Evolutionary conservation across 1,140 invertebrate genomes (phyloP).

Genomic region (Drosophila lini): DNA sequence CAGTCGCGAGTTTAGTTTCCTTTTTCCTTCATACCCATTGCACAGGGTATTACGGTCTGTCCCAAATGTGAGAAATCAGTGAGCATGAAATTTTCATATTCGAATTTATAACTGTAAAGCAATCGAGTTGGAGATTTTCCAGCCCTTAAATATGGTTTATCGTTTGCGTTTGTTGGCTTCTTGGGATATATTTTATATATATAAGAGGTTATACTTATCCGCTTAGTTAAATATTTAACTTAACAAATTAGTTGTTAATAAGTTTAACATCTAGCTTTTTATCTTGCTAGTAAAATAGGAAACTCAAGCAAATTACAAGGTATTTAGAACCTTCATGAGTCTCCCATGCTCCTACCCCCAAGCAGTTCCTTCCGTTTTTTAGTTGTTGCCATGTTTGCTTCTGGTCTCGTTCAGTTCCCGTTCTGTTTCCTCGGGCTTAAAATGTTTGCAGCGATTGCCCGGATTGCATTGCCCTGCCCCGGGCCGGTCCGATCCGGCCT

Average conservation of each 20-base stretch:
- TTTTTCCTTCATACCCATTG: conserved; percentile 9
- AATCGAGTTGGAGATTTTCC: background rate
- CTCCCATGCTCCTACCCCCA: conserved; percentile 6
- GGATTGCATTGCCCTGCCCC: conserved; percentile 29
- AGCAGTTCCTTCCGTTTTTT: conserved; percentile 36
- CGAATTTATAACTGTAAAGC: background rate
- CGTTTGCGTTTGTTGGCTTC: background rate
- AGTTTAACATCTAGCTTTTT: background rate
- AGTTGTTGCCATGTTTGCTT: conserved; percentile 43
- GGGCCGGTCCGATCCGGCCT: conserved; percentile 14
- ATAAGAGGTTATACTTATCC: no score
- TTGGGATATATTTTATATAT: background rate
- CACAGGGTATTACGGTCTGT: background rate
- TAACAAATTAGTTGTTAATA: background rate
- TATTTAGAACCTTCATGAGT: conserved; percentile 5
- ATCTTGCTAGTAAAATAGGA: no score
- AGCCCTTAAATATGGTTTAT: background rate
- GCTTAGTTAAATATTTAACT: background rate
- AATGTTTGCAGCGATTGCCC: conserved; percentile 76
- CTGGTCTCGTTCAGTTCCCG: background rate
- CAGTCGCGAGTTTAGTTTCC: conserved; percentile 54
- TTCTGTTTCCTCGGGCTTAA: conserved; percentile 38
- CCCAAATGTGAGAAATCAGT: conserved; percentile 7
- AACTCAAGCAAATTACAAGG: background rate
- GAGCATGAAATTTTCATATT: conserved; percentile 9